A percentile compares a stretch with the other conserved stretches of the same genome.
Conservation (phyloP, 2,797 vertebrate genomes). For the Coreius guichenoti region DNA sequence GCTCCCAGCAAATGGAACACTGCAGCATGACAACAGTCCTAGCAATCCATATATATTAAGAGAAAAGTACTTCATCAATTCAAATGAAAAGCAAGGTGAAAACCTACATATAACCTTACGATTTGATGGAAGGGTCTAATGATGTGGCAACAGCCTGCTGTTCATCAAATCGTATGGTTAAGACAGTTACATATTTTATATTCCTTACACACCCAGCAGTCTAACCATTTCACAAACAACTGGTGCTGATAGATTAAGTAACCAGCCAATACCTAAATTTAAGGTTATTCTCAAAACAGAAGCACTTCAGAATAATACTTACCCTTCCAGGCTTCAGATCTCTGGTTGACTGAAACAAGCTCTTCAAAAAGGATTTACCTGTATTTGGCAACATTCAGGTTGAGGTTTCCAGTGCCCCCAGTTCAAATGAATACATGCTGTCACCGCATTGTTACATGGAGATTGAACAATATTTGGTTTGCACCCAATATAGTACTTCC, state of each 20-base stretch:
- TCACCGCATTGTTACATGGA: not conserved
- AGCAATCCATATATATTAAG: not conserved
- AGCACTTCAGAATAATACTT: not conserved
- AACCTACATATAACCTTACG: not conserved
- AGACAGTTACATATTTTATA: not conserved
- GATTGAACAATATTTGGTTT: constrained; percentile 11
- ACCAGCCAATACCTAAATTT: not conserved
- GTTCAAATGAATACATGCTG: not conserved
- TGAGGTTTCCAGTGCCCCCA: not conserved
- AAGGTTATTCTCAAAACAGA: not conserved
- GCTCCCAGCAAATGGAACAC: not conserved
- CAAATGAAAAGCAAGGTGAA: not conserved
- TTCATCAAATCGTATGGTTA: not conserved
- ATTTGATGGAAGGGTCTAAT: not conserved
- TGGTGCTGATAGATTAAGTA: not conserved
- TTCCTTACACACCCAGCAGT: not conserved
- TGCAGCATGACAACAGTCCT: not conserved
- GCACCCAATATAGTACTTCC: not conserved
- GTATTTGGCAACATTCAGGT: not conserved
- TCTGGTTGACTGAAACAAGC: not conserved
- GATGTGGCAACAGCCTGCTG: not conserved
- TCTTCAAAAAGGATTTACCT: not conserved
- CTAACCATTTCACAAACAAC: not conserved
- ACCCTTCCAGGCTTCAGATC: not conserved
- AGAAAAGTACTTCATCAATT: not conserved